Evolutionary conservation across 2,888 invertebrate genomes (phyloP), one percentile per base, ranked within the genome.

Genomic region (Sarcophaga rosellei): DNA sequence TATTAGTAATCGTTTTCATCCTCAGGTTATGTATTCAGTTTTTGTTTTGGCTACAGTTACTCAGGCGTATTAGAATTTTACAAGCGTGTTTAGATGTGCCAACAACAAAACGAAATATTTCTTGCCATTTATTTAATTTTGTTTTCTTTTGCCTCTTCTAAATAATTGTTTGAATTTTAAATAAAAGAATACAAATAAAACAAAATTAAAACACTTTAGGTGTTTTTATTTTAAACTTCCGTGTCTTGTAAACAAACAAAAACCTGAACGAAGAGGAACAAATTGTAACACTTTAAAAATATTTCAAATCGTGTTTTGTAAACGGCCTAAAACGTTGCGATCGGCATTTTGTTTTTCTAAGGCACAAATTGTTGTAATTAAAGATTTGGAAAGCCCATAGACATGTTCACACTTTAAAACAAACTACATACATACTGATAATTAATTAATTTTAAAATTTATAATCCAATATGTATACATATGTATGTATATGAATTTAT

Each of bases 61-160:
- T 68, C 65, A 70, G 59, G 75, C 79, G 47, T 57, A 74, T 21
- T 65, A 65, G 21, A 79, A 53, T 53, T 53, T 53, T 53, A 53
- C 53, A 4, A 53, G 53, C 53, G 53, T 15, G 53, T 53, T 17
- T 53, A 15, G 53, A 53, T 53, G 4, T 53, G 53, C 53, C 53
- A 53, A 53, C 17, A 15, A 53, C 12, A 53, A 53, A 53, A 17
- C 12, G 12, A 53, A 15, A 15, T 53, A 53, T 53, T 53, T 53
- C 15, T 53, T 53, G 17, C 53, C 53, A 15, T 53, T 12, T 5
- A 53, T 12, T 53, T 53, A 10, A 35, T 17, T 47, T 53, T 5
- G 4, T 53, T 53, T 53, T 53, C 53, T 53, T 53, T 17, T 53
- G 53, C 15, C 53, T 53, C 53, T 53, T 53, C 17, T 17, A 53